These are phyloP conservation scores for Montifringilla adamsi DNA, from an alignment of 2,113 vertebrate species.

Conservation along the genomic window DNA sequence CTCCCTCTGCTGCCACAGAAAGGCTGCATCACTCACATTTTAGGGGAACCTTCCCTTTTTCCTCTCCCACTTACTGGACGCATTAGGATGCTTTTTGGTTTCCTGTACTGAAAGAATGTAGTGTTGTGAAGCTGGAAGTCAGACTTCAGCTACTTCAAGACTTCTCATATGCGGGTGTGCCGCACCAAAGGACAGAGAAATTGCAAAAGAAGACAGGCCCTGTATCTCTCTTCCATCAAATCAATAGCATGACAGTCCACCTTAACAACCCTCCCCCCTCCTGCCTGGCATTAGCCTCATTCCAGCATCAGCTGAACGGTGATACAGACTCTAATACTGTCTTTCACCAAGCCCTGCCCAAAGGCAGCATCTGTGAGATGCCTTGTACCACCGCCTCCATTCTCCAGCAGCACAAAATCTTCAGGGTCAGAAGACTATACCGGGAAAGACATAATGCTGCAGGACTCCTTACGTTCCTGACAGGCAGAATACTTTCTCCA, in stretches of 20 bases:
- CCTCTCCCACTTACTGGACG: not conserved
- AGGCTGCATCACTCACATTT: not conserved
- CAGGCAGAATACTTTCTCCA: not conserved
- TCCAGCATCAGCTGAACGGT: slow-evolving; percentile 12
- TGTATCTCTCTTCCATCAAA: not conserved
- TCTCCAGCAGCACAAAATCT: not conserved
- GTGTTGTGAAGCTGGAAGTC: not conserved
- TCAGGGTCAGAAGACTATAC: not conserved
- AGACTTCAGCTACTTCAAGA: not conserved
- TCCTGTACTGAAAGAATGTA: not conserved
- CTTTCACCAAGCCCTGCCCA: not conserved
- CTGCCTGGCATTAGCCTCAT: slow-evolving; percentile 28
- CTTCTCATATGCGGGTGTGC: not conserved
- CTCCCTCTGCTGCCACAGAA: not conserved
- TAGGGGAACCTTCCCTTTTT: not conserved
- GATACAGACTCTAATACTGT: not conserved
- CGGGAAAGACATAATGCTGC: not conserved
- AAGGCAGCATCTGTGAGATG: not conserved
- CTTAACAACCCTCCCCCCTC: slow-evolving; percentile 50
- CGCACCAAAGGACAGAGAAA: not conserved
- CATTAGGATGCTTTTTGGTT: not conserved
- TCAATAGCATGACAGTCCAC: not conserved
- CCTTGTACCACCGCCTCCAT: not conserved
- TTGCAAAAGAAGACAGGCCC: not conserved
- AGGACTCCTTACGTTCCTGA: not conserved